Evolutionary conservation across 2,113 vertebrate genomes (phyloP).

Genomic region (Setophaga coronata): DNA sequence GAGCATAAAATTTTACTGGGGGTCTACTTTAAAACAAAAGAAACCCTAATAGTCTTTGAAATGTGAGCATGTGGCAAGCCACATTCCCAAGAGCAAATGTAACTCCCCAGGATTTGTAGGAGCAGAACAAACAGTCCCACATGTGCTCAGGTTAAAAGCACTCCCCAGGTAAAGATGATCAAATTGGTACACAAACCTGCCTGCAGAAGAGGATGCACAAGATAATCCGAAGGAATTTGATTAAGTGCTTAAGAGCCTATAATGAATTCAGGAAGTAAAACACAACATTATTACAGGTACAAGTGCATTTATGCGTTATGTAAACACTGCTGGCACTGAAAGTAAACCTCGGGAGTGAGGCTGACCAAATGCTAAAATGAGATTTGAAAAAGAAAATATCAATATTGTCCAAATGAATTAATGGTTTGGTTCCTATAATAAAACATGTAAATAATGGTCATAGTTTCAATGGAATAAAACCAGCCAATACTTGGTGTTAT

Average conservation of each 20-base stretch:
- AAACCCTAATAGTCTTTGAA: not conserved
- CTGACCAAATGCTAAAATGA: not conserved
- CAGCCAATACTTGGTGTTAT: not conserved
- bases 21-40: not conserved
- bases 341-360: not conserved
- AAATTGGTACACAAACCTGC: not conserved
- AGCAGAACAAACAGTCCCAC: not conserved
- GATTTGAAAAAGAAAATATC: not conserved
- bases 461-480: not conserved
- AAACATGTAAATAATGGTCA: not conserved
- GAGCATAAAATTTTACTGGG: not conserved
- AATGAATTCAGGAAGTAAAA: constrained; percentile 33
- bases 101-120: not conserved
- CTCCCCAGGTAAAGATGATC: not conserved
- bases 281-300: not conserved
- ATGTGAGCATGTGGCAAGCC: not conserved
- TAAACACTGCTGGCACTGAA: not conserved
- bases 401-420: not conserved
- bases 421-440: not conserved
- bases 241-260: constrained; percentile 17
- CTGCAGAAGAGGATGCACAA: not conserved
- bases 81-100: not conserved
- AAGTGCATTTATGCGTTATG: not conserved
- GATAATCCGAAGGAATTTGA: constrained; percentile 38
- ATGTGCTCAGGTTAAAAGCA: not conserved